Percentiles rank a stretch among this genome's conserved stretches.
These are phyloP conservation scores for Semnornis frantzii DNA, from an alignment of 2,113 vertebrate genomes.

Conservation along the genomic window DNA sequence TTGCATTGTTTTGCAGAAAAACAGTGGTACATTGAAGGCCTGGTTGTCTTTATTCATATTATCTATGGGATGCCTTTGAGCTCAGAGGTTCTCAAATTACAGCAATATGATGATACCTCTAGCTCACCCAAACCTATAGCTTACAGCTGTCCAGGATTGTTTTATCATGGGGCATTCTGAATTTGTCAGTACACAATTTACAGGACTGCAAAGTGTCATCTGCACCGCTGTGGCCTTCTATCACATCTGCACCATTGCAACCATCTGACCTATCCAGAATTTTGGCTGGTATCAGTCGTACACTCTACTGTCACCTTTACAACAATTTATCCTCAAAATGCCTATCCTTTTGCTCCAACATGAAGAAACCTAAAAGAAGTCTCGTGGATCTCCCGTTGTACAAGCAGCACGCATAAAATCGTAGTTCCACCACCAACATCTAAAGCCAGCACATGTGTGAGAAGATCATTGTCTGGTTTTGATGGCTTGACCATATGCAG, in stretches of 20 bases:
- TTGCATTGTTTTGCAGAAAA: not conserved
- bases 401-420: not conserved
- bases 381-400: not conserved
- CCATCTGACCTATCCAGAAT: not conserved
- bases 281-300: not conserved
- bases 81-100: not conserved
- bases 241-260: not conserved
- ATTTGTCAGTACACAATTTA: not conserved
- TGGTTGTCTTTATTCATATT: not conserved
- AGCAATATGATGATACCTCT: not conserved
- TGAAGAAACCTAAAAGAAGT: not conserved
- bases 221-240: not conserved
- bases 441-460: not conserved
- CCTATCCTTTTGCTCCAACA: not conserved
- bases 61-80: not conserved
- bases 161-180: not conserved
- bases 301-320: not conserved
- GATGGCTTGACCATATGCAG: not conserved
- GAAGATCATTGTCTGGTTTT: not conserved
- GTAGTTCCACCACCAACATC: not conserved
- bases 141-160: not conserved
- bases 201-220: not conserved
- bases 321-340: not conserved
- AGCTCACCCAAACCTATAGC: not conserved
- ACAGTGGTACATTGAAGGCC: not conserved